phyloP scores from a whole-genome alignment of 2,797 vertebrate species.

The Cryptoprocta ferox region DNA sequence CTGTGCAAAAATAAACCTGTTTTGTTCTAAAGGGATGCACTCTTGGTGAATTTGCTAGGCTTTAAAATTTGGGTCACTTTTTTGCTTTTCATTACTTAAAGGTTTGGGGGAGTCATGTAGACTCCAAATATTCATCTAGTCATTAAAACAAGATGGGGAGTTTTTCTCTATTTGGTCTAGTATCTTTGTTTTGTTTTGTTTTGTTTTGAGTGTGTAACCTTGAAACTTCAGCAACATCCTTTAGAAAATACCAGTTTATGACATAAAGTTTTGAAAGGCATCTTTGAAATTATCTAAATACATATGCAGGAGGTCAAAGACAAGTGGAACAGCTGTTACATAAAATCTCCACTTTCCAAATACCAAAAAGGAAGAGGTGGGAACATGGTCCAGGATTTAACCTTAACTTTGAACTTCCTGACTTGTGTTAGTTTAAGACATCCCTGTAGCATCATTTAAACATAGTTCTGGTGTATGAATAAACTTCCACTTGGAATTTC shows the following conservation, averaged over 20 bases:
- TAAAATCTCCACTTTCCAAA: slow-evolving; percentile 56
- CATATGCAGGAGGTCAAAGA: not conserved
- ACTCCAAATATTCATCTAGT: slow-evolving; percentile 22
- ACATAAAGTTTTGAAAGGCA: slow-evolving; percentile 32
- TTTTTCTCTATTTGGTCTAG: slow-evolving; percentile 47
- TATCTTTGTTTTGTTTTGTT: not conserved
- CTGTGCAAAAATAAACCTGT: not conserved
- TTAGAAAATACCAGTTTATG: slow-evolving; percentile 7
- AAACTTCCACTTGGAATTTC: slow-evolving; percentile 84
- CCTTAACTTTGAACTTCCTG: slow-evolving; percentile 68
- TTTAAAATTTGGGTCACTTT: not conserved
- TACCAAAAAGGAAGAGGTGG: not conserved
- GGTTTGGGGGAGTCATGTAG: not conserved
- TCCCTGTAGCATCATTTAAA: slow-evolving; percentile 68
- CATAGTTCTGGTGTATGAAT: slow-evolving; percentile 76
- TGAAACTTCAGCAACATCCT: slow-evolving; percentile 33
- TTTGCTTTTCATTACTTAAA: slow-evolving; percentile 40
- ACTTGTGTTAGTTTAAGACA: slow-evolving; percentile 70
- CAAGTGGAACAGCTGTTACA: slow-evolving; percentile 15
- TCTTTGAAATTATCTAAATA: slow-evolving; percentile 27
- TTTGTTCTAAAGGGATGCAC: not conserved
- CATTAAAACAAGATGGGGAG: slow-evolving; percentile 11
- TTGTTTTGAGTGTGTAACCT: slow-evolving; percentile 11
- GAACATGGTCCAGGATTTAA: not conserved
- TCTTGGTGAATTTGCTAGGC: not conserved